Percentiles rank a stretch among this genome's conserved stretches.
Evolutionary conservation across 2,888 invertebrate genomes (phyloP).

Genomic region (Phalera bucephala): DNA sequence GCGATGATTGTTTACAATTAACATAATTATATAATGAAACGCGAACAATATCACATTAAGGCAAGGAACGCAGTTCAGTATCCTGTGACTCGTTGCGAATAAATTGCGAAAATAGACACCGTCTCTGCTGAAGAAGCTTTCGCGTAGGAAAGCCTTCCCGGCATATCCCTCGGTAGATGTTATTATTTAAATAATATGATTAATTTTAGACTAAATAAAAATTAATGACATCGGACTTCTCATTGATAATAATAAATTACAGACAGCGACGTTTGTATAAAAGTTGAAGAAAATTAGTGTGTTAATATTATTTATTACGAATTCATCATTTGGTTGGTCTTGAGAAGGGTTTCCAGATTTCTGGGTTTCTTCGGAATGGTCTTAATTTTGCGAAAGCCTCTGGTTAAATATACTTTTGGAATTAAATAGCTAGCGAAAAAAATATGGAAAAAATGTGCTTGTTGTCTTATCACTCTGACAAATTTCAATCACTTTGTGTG

Average conservation of each 20-base stretch:
- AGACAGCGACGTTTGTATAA: constrained; percentile 1
- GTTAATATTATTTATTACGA: constrained; percentile 17
- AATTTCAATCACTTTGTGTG: too few species aligned
- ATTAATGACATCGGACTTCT: constrained; percentile 9
- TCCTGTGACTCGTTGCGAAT: background rate
- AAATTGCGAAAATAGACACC: background rate
- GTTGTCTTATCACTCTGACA: too few species aligned
- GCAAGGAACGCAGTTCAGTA: background rate
- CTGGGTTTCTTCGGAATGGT: too few species aligned
- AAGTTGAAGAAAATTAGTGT: constrained; percentile 11
- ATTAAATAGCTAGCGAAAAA: too few species aligned
- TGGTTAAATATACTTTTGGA: too few species aligned
- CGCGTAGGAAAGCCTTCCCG: constrained; percentile 3
- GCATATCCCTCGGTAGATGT: too few species aligned
- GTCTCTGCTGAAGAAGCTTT: background rate
- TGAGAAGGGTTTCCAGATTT: too few species aligned
- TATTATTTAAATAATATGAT: too few species aligned
- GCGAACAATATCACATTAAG: background rate
- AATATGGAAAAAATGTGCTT: too few species aligned
- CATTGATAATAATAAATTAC: constrained; percentile 16
- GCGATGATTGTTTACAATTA: too few species aligned
- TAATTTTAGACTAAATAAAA: constrained; percentile 18
- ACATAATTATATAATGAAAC: too few species aligned
- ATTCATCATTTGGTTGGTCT: constrained; percentile 25
- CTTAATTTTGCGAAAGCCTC: too few species aligned